A percentile compares a stretch with the other conserved stretches of the same genome.
phyloP scores from a whole-genome alignment of 2,797 vertebrate genomes.

The Synanceia verrucosa region DNA sequence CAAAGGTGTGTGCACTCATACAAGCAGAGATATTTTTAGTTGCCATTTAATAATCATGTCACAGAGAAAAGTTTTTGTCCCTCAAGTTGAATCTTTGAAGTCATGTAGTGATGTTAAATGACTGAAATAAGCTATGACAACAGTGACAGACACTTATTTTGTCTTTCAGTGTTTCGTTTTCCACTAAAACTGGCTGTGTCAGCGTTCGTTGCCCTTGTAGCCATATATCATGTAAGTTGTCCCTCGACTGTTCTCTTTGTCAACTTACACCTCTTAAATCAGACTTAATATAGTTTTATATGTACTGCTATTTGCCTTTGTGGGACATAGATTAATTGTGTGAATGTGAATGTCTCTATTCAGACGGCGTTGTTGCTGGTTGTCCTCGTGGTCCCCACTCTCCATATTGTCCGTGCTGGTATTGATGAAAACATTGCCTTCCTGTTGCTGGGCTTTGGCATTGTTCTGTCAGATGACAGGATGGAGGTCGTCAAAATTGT shows the following conservation, averaged over 20 bases:
- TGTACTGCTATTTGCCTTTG: neutral
- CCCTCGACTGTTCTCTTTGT: neutral
- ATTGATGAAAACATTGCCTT: conserved; percentile 90
- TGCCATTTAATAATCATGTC: neutral
- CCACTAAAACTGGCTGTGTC: conserved; percentile 89
- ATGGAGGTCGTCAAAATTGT: conserved; percentile 88
- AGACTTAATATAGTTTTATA: neutral
- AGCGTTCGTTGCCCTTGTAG: conserved; percentile 80
- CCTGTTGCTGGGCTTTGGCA: conserved; percentile 89
- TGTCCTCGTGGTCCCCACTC: conserved; percentile 85
- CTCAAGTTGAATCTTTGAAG: neutral
- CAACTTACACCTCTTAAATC: neutral
- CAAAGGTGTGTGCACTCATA: conserved; percentile 80
- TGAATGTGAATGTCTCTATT: neutral
- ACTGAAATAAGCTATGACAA: neutral
- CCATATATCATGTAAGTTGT: conserved; percentile 90
- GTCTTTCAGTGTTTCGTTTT: conserved; percentile 86
- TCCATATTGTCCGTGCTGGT: conserved; percentile 88
- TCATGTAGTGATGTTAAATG: neutral
- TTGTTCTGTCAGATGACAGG: conserved; percentile 88
- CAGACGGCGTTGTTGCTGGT: conserved; percentile 90
- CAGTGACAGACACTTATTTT: neutral
- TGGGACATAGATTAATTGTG: neutral
- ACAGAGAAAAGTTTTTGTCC: neutral
- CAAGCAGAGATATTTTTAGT: accelerated